These are phyloP conservation scores for Orussus abietinus DNA, from an alignment of 1,140 invertebrate species.

Conservation along the genomic window DNA sequence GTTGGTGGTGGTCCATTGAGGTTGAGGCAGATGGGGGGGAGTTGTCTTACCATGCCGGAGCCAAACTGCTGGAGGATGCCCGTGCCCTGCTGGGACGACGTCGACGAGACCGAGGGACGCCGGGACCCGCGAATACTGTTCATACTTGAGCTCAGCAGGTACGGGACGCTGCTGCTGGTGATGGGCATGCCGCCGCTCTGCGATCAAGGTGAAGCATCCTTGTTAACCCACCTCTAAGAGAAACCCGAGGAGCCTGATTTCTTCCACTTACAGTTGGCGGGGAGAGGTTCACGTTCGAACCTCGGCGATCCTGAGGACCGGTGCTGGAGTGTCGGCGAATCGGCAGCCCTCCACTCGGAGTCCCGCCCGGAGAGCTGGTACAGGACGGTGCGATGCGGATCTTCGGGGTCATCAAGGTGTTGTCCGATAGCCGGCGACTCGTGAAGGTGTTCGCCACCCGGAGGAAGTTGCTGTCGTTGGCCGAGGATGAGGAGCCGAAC, in stretches of 20 bases:
- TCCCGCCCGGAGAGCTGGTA: constrained; percentile 78
- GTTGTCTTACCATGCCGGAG: constrained; percentile 81
- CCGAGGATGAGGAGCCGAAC: constrained; percentile 68
- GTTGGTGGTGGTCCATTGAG: constrained; percentile 59
- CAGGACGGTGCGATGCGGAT: constrained; percentile 81
- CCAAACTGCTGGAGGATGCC: constrained; percentile 78
- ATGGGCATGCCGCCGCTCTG: constrained; percentile 84
- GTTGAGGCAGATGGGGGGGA: constrained; percentile 64
- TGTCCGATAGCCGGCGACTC: constrained; percentile 83
- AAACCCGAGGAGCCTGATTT: too few relatives aligned
- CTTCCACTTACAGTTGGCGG: constrained; percentile 84
- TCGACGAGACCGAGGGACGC: constrained; percentile 61
- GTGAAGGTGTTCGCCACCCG: constrained; percentile 77
- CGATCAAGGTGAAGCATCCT: too few relatives aligned
- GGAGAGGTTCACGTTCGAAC: constrained; percentile 79
- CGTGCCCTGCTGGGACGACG: constrained; percentile 61
- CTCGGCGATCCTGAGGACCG: constrained; percentile 79
- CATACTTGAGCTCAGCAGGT: constrained; percentile 76
- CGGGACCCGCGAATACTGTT: constrained; percentile 71
- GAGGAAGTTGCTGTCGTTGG: constrained; percentile 82
- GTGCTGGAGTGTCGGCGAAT: constrained; percentile 85
- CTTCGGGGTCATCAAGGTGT: constrained; percentile 86
- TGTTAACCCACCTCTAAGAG: too few relatives aligned
- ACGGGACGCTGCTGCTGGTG: constrained; percentile 81
- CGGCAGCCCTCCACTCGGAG: constrained; percentile 74